Conservation (phyloP, 2,113 vertebrate species). For the Ceyx melanurus region DNA sequence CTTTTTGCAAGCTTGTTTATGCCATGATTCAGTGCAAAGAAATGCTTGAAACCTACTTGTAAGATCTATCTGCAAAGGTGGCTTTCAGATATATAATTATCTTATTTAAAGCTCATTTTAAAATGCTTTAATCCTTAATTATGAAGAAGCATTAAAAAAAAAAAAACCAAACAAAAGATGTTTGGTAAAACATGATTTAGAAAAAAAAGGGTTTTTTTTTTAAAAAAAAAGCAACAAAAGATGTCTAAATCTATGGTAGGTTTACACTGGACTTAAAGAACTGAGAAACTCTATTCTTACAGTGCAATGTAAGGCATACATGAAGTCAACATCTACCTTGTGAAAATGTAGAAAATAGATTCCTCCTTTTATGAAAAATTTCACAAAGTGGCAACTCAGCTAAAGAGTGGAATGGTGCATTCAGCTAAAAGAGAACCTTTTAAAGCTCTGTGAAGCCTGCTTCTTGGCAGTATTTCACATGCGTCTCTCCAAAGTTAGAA, state of each 20-base stretch:
- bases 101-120: constrained; percentile 28
- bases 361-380: background rate
- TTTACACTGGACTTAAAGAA: background rate
- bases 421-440: background rate
- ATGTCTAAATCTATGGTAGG: no score
- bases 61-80: background rate
- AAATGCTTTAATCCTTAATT: constrained; percentile 47
- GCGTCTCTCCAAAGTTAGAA: background rate
- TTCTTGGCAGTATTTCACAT: background rate
- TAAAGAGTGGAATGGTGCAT: background rate
- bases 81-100: constrained; percentile 32
- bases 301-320: background rate
- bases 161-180: no score
- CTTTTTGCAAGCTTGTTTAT: background rate
- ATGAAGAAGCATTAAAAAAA: background rate
- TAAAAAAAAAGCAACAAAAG: no score
- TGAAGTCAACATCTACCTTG: background rate
- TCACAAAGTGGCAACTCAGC: background rate
- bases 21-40: background rate
- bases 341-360: background rate
- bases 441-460: background rate
- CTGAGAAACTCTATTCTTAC: background rate
- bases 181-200: no score
- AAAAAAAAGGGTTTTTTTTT: no score
- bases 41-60: background rate